Evolutionary conservation across 1,140 invertebrate genomes (phyloP).

Genomic region (Drosophila tropicalis): DNA sequence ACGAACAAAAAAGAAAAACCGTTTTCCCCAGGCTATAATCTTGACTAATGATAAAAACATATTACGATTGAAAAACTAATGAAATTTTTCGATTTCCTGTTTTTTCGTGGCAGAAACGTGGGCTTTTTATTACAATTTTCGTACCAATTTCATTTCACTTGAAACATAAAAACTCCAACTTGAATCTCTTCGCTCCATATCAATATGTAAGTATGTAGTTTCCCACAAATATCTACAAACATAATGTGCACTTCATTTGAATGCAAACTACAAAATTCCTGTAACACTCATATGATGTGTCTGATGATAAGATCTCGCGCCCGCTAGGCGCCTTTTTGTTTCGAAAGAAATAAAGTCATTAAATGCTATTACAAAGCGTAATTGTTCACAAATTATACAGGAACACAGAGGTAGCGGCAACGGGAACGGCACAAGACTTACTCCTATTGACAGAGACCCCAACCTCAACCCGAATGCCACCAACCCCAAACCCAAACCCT

Average conservation of each 20-base stretch:
- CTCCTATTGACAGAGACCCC: constrained; percentile 30
- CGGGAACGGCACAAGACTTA: constrained; percentile 42
- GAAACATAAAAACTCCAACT: neutral
- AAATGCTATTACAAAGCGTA: constrained; percentile 81
- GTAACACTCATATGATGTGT: neutral
- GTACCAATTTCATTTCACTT: too few relatives aligned
- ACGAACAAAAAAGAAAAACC: too few relatives aligned
- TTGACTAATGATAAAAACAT: too few relatives aligned
- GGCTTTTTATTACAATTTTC: too few relatives aligned
- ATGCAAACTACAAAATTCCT: constrained; percentile 2
- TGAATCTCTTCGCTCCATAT: neutral
- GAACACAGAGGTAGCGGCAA: constrained; percentile 33
- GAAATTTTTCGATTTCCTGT: too few relatives aligned
- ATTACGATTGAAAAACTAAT: too few relatives aligned
- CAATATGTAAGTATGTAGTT: neutral
- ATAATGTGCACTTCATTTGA: constrained; percentile 6
- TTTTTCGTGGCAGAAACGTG: too few relatives aligned
- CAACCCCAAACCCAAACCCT: constrained; percentile 38
- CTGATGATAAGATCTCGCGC: constrained; percentile 8
- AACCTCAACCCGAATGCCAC: too few relatives aligned
- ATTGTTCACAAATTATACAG: constrained; percentile 79
- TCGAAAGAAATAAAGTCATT: constrained; percentile 75
- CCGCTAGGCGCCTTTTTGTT: constrained; percentile 16
- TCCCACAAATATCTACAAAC: neutral
- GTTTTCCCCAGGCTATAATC: too few relatives aligned